Evolutionary conservation across 2,113 vertebrate genomes (phyloP).

Genomic region (Toxotes chatareus): DNA sequence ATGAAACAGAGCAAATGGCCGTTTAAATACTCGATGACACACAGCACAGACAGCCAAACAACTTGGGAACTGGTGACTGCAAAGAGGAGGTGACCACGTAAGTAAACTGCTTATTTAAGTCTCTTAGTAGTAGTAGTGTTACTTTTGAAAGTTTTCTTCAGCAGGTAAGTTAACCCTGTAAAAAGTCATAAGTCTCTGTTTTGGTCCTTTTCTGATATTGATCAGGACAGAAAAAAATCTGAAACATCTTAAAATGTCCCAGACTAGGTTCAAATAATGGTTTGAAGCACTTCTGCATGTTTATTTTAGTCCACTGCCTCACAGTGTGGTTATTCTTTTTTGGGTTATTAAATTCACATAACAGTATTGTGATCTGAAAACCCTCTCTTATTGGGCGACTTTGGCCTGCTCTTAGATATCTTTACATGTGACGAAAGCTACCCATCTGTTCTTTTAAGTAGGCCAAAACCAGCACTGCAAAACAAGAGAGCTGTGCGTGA

Average conservation of each 20-base stretch:
- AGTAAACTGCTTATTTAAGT: conserved; percentile 40
- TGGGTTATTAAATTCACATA: not conserved
- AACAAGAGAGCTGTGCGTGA: not conserved
- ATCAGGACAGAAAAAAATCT: not conserved
- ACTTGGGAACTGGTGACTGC: conserved; percentile 61
- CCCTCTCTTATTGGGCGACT: not conserved
- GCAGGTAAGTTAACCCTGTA: not conserved
- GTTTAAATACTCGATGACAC: conserved; percentile 47
- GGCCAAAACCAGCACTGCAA: not conserved
- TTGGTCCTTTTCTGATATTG: not conserved
- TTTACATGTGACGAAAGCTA: conserved; percentile 1
- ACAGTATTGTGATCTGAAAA: not conserved
- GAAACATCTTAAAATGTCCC: not conserved
- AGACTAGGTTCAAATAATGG: not conserved
- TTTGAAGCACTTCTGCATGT: not conserved
- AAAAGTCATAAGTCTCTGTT: not conserved
- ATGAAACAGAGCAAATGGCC: conserved; percentile 62
- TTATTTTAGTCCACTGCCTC: not conserved
- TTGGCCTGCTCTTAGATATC: not conserved
- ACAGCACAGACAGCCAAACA: conserved; percentile 26
- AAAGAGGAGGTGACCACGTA: conserved; percentile 61
- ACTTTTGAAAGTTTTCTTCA: not conserved
- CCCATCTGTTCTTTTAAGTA: conserved; percentile 16
- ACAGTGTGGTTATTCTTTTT: not conserved
- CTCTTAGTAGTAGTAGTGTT: not conserved